phyloP scores from a whole-genome alignment of 1,140 invertebrate genomes.

The Telenomus remus region DNA sequence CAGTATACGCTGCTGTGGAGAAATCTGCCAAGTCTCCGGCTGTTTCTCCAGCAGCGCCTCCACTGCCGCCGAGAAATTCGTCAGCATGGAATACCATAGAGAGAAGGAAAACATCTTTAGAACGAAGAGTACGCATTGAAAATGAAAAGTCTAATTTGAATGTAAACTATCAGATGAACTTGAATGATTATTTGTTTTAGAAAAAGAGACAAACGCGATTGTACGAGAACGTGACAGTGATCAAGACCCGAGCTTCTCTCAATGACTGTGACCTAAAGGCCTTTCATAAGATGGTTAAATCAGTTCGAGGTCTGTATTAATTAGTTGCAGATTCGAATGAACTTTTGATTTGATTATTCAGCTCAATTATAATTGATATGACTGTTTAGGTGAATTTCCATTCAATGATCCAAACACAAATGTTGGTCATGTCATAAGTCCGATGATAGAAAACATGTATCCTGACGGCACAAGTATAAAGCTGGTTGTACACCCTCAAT shows the following conservation, averaged over 20 bases:
- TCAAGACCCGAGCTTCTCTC: constrained; percentile 78
- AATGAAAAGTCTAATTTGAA: neutral
- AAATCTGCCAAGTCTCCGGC: constrained; percentile 79
- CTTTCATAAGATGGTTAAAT: constrained; percentile 87
- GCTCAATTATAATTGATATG: no score
- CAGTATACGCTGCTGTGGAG: constrained; percentile 84
- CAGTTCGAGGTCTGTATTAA: constrained; percentile 79
- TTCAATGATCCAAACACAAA: constrained; percentile 84
- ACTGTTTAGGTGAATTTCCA: constrained; percentile 79
- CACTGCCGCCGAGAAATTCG: constrained; percentile 77
- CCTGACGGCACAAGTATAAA: constrained; percentile 88
- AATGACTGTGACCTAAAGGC: constrained; percentile 85
- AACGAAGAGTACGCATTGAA: constrained; percentile 67
- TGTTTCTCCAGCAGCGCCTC: constrained; percentile 78
- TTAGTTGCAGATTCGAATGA: no score
- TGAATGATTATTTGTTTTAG: constrained; percentile 42
- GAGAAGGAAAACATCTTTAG: constrained; percentile 72
- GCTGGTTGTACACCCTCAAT: constrained; percentile 85
- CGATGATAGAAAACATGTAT: constrained; percentile 86
- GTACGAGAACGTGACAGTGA: constrained; percentile 83
- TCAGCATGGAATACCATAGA: constrained; percentile 77
- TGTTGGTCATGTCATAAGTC: constrained; percentile 87
- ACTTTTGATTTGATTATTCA: constrained; percentile 63
- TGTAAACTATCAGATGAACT: neutral
- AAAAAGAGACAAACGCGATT: constrained; percentile 77